phyloP scores from a whole-genome alignment of 2,797 vertebrate genomes.

The Epinephelus coioides region DNA sequence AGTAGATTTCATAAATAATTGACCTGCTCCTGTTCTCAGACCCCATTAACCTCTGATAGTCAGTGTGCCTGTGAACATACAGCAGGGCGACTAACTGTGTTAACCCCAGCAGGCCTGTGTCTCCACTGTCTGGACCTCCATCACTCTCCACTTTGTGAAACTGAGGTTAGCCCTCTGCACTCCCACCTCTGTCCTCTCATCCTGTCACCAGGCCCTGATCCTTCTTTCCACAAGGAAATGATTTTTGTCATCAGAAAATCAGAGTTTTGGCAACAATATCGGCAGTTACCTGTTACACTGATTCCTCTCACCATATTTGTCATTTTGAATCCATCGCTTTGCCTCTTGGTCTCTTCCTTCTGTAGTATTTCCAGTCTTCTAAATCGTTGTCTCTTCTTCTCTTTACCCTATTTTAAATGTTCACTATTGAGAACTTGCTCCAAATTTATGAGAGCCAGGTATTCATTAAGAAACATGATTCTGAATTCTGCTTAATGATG shows the following conservation, averaged over 20 bases:
- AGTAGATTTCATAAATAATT: slow-evolving; percentile 13
- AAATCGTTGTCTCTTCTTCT: not conserved
- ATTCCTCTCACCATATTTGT: not conserved
- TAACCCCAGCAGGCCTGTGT: slow-evolving; percentile 74
- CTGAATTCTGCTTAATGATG: not conserved
- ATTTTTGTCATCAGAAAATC: slow-evolving; percentile 43
- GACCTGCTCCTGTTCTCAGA: slow-evolving; percentile 12
- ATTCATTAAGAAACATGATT: not conserved
- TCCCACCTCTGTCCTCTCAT: not conserved
- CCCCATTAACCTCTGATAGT: slow-evolving; percentile 40
- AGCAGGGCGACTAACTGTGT: slow-evolving; percentile 65
- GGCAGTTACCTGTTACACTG: not conserved
- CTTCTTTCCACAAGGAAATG: slow-evolving; percentile 18
- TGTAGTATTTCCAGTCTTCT: not conserved
- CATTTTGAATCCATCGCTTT: slow-evolving; percentile 9
- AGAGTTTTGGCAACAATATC: not conserved
- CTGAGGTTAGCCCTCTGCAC: slow-evolving; percentile 78
- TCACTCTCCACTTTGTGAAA: slow-evolving; percentile 62
- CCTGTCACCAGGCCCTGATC: slow-evolving; percentile 5
- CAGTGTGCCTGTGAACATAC: slow-evolving; percentile 30
- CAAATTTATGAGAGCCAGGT: not conserved
- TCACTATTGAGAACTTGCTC: not conserved
- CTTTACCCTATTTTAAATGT: not conserved
- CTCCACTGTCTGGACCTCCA: slow-evolving; percentile 69
- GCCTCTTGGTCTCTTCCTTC: not conserved